Percentiles rank a stretch among this genome's conserved stretches.
These are phyloP conservation scores for Cinclus cinclus DNA, from an alignment of 2,113 vertebrate genomes.

Conservation along the genomic window DNA sequence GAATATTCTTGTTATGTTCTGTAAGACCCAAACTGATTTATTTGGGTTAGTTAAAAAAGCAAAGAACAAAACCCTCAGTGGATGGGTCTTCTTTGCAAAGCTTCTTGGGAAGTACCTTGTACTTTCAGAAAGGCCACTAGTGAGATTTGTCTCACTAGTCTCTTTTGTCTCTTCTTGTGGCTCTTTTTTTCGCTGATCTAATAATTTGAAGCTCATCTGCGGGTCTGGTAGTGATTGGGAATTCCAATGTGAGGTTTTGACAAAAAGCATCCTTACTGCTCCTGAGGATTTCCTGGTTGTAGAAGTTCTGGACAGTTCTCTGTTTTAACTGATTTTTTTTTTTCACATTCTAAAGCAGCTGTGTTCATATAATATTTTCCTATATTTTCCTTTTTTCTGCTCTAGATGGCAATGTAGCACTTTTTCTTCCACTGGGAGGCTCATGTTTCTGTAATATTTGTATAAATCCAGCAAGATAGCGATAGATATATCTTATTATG, in stretches of 20 bases:
- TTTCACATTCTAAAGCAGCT: background rate
- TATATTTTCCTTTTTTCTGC: conserved; percentile 33
- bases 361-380: background rate
- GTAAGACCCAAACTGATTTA: background rate
- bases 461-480: background rate
- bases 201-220: background rate
- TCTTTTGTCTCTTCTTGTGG: background rate
- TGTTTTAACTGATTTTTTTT: background rate
- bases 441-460: conserved; percentile 19
- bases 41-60: background rate
- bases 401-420: conserved; percentile 62
- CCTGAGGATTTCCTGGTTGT: background rate
- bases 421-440: conserved; percentile 2
- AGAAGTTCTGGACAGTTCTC: background rate
- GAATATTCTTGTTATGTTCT: background rate
- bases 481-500: background rate
- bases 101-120: background rate
- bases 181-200: background rate
- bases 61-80: background rate
- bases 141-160: background rate
- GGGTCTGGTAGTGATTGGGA: background rate
- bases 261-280: background rate
- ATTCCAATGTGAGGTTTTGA: background rate
- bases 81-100: background rate
- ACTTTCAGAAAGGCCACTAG: background rate